Percentiles rank a stretch among this genome's conserved stretches.
phyloP scores from a whole-genome alignment of 2,888 invertebrate species.

The Apeira syringaria region DNA sequence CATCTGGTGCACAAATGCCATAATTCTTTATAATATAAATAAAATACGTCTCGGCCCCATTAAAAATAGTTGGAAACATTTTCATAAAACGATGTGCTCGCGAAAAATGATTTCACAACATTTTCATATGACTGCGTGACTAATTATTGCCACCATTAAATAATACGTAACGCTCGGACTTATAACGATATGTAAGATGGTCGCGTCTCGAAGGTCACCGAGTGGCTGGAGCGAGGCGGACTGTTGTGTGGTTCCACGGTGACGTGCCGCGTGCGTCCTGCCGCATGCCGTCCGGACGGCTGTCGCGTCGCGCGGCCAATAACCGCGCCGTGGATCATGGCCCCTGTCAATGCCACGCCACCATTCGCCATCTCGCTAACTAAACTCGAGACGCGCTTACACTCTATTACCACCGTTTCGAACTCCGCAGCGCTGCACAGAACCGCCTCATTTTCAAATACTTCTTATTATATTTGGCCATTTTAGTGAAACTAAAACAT shows the following conservation, averaged over 20 bases:
- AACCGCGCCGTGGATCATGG: constrained; percentile 72
- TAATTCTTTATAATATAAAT: no score
- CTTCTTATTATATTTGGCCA: no score
- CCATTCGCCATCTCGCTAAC: constrained; percentile 39
- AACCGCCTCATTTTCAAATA: no score
- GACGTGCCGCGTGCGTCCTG: constrained; percentile 30
- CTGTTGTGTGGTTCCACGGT: constrained; percentile 26
- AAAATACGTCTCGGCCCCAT: no score
- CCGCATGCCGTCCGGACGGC: constrained; percentile 42
- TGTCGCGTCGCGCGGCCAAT: constrained; percentile 56
- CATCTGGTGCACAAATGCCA: no score
- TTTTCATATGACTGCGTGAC: constrained; percentile 17
- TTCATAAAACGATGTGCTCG: background rate
- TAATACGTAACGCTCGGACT: constrained; percentile 30
- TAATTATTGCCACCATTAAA: constrained; percentile 19
- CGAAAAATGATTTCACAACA: constrained; percentile 15
- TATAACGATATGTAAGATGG: constrained; percentile 32
- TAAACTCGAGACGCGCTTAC: background rate
- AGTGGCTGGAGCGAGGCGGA: constrained; percentile 25
- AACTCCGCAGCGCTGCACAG: no score
- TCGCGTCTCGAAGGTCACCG: constrained; percentile 52
- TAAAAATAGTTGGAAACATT: no score
- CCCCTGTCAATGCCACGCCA: constrained; percentile 72
- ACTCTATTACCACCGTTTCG: no score
- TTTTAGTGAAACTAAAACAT: no score